Evolutionary conservation across 2,888 invertebrate species (phyloP), one percentile per base, ranked within the genome.

Genomic region (Molanna angustata): DNA sequence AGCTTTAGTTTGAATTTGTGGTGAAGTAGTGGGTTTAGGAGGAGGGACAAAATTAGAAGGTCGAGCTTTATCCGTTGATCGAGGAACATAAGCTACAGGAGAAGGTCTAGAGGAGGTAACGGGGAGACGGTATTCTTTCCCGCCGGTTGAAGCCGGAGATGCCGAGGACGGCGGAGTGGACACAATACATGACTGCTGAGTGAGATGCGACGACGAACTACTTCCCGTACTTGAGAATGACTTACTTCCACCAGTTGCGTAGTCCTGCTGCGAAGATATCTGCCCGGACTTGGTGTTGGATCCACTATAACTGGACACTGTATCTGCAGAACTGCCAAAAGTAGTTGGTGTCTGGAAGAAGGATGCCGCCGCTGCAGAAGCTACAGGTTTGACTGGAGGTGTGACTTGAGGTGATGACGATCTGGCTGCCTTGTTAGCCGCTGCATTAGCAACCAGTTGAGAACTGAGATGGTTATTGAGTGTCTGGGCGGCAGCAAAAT

Each of bases 141-240:
- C 73, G 47, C 76, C 69, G 54, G 80, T 76, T 19, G 75, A 69
- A 46, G 76, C 69, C 53, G 80, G 76, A 19, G 76, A 69, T 2
- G 74, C 63, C 61, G 77, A 71, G 46, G 79, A 76, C 44, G 81
- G 79, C 62, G 85, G 80, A 64, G 85, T 83, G 62, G 86, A 82
- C 63, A 87, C 86, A 61, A 86, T 86, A 70, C 87, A 87, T 45
- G 86, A 82, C 68, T 85, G 85, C 67, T 84, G 84, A 62, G 83
- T 79, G 59, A 75, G 74, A 67, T 80, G 78, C 59, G 71, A 66
- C 68, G 74, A 71, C 71, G 74, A 71, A 68, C 76, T 71, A 71
- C 75, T 77, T 73, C 77, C 76, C 69, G 77, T 74, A 75, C 76
- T 78, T 70, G 78, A 75, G 73, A 76, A 78, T 64, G 77, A 78